Base-by-base conservation (phyloP, 1,140 invertebrate species). In the Brachionus paranguensis region DNA sequence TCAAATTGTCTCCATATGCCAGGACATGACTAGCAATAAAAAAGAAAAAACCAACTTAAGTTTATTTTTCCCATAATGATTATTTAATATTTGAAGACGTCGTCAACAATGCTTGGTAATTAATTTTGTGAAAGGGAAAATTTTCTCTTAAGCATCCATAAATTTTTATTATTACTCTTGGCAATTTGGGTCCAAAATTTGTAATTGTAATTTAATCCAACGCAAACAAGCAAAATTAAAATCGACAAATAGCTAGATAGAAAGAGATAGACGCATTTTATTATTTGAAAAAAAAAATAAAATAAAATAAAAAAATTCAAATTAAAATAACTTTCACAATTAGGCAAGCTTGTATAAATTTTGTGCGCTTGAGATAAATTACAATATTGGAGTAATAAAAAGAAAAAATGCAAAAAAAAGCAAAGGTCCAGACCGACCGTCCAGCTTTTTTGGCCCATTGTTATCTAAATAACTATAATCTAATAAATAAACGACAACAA, bases 201-300 rank as follows among this genome's bases (percentile, higher is more conserved):
- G 41, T 76, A 47, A 76, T 76, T 76, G 41, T 76, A 76, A 76
- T 76, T 76, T 76, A 76, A 76, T 76, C 72, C 72, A 47, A 76
- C 14, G 12, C 17, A 47, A 76, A 72, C 29, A 72, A 72, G 29
- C 29, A 72, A 72, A 72, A 72, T 41, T 41, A 41, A 76, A 76
- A 76, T 76, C 41, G 72, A 47, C 43, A 76, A 72, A 72, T 68
- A 68, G 33, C 11, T 72, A 72, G 68, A 72, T 72, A 72, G 68
- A 76, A 50, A 76, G 6, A 37, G 72, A 76, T 47, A 76, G 41
- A 50, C 72, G 72, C 72, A 76, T 76, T 76, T 76, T 47, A 72
- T 17, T 41, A 41, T 41, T 20, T 41, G 29, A 72, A 37, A 68
- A 14, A 68, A 68, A 27, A 64, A 24, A 24, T 24, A 24, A 27